Evolutionary conservation across 2,113 vertebrate species (phyloP), one percentile per base, ranked within the genome.

Genomic region (Corydoras maculifer): DNA sequence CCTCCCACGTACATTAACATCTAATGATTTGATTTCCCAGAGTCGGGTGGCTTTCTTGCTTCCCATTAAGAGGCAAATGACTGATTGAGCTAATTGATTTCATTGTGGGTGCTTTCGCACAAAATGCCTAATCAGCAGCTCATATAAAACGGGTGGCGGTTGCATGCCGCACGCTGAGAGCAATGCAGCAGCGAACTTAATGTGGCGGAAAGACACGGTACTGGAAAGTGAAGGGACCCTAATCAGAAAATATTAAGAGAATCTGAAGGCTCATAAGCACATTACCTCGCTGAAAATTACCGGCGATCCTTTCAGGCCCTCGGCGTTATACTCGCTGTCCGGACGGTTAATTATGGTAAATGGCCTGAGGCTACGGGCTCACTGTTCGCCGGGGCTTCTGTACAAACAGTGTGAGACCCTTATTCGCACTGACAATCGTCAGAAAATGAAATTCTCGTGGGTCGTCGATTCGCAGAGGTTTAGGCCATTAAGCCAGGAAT

Each of bases 51-150:
- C 55, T 67, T 70, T 58, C 69, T 71, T 62, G 73, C 50, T 75
- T 31, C 70, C 63, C 63, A 69, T 70, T 72, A 75, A 72, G 58
- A 66, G 43, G 57, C 68, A 70, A 78, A 68, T 67, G 72, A 75
- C 76, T 75, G 69, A 75, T 71, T 68, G 53, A 72, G 65, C 64
- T 74, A 68, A 78, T 71, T 78, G 68, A 75, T 60, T 78, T 59
- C 49, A 68, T 32, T 59, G 58, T 66, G 63, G 65, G 54, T 64
- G 48, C 54, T 75, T 58, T 65, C 30, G 55, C 63, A 51, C 58
- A 25, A 43, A 58, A 60, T 3, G 72, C 72, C 67, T 74, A 53
- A 59, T 75, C 64, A 64, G 69, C 69, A 71, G 8, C 18, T 53
- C 5, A 58, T 61, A 25, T 63, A 67, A 71, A 65, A 66, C 18